Evolutionary conservation across 2,797 vertebrate species (phyloP), one percentile per base, ranked within the genome.

Genomic region (Huso huso): DNA sequence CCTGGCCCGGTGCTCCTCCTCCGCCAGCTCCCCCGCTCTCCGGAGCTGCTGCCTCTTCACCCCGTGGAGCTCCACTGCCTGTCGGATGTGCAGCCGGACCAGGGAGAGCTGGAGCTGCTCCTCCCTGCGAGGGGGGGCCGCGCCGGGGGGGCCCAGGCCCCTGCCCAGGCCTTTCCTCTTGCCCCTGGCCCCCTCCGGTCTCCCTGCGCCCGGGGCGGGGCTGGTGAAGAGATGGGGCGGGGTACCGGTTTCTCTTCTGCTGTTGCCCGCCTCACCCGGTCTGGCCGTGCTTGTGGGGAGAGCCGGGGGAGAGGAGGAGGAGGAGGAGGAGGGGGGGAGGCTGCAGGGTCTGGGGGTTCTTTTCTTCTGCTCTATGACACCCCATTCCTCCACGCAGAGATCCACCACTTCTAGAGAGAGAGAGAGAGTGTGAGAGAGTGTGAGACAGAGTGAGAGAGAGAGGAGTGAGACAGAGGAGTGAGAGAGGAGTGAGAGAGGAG

Each of bases 21-120:
- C 89, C 0, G 89, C 89, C 89, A 91, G 89, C 80, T 91, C 89
- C 70, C 88, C 89, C 61, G 90, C 89, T 13, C 88, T 83, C 74
- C 90, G 87, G 79, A 91, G 89, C 78, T 91, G 89, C 76, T 91
- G 89, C 78, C 89, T 88, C 77, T 91, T 91, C 77, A 87, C 87
- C 76, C 89, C 88, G 10, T 91, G 89, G 60, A 91, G 87, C 79
- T 91, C 89, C 71, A 89, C 90, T 88, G 90, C 90, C 70, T 91
- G 89, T 66, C 90, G 88, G 76, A 91, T 75, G 63, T 90, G 89
- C 70, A 91, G 76, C 13, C 90, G 89, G 65, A 91, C 80, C 78
- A 91, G 88, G 13, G 88, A 90, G 87, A 90, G 89, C 77, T 90
- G 89, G 71, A 90, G 88, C 70, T 89, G 88, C 75, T 91, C 88